Percentiles rank a stretch among this genome's conserved stretches.
Conservation (phyloP, 2,113 vertebrate species). For the Hiodon tergisus region DNA sequence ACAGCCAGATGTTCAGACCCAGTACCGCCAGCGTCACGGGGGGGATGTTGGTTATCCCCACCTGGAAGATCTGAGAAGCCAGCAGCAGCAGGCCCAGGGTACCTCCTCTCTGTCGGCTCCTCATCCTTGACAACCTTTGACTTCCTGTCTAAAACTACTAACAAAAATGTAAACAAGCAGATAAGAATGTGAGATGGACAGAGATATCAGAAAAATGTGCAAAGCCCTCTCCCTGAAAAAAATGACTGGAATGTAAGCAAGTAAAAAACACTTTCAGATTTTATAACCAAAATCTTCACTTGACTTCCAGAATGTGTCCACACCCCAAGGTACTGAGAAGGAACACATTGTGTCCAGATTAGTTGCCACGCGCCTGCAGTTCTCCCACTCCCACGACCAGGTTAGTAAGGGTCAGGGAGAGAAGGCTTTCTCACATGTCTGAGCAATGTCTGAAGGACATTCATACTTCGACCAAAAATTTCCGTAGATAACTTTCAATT, state of each 20-base stretch:
- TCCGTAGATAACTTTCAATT: too few relatives aligned
- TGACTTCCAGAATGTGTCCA: slow-evolving; percentile 43
- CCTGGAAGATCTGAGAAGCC: slow-evolving; percentile 71
- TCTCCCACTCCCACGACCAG: slow-evolving; percentile 55
- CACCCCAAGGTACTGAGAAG: slow-evolving; percentile 47
- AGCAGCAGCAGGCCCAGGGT: slow-evolving; percentile 75
- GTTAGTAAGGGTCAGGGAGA: slow-evolving; percentile 44
- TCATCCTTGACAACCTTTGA: slow-evolving; percentile 42
- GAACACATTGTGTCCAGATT: slow-evolving; percentile 39
- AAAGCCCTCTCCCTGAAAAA: neutral
- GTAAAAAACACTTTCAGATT: neutral
- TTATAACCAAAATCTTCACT: slow-evolving; percentile 24
- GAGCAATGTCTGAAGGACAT: neutral
- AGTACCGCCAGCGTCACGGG: slow-evolving; percentile 78
- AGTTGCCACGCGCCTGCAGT: slow-evolving; percentile 53
- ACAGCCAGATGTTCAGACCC: slow-evolving; percentile 78
- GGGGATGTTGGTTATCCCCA: slow-evolving; percentile 82
- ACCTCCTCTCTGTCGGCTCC: slow-evolving; percentile 60
- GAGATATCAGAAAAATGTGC: neutral
- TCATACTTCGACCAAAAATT: neutral
- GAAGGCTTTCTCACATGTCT: neutral
- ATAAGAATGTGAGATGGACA: neutral
- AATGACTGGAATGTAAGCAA: neutral
- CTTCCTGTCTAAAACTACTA: slow-evolving; percentile 37
- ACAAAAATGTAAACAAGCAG: neutral